Base-by-base conservation (phyloP, 2,888 invertebrate genomes). In the Meliscaeva auricollis region DNA sequence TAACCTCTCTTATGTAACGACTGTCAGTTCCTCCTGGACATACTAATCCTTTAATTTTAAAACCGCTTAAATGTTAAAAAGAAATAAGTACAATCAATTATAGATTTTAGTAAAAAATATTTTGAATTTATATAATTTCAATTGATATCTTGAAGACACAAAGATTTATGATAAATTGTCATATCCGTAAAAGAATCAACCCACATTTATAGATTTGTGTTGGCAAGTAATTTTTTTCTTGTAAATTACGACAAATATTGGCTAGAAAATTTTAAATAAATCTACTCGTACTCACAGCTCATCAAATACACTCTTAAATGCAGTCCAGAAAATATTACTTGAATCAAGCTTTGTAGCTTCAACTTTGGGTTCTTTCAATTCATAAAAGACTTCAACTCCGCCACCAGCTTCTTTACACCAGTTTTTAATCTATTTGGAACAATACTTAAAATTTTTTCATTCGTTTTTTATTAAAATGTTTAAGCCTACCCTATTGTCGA, bases 391-490 rank as follows among this genome's bases (percentile, higher is more conserved):
- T 3, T 94, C 93, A 6, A 96, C 94, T n/a, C 94, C 95, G 5
- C 94, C 94, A 0, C 96, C 97, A 0, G 96, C 95, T 89, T 96
- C 95, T 38, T 91, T 88, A 87, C 95, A 95, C 94, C 95, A 95
- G 13, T 89, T 88, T 5, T 93, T 76, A 6, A 89, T 44, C 91
- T 87, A 9, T 38, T 38, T 8, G 11, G 7, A 32, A 38, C 35
- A 5, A 38, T 38, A 38, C 2, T 38, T 8, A 5, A 38, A 11
- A 3, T 2, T 9, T 9, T 2, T 38, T 8, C n/a, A n/a, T 26
- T 26, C 2, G 26, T 26, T 2, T 26, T 26, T 7, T 26, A 9
- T 7, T 60, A 3, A 48, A 13, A 6, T n/a, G n/a, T 9, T 35
- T 32, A 41, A n/a, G n/a, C n/a, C n/a, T 79, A 96, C 94, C 91